Evolutionary conservation across 1,140 invertebrate genomes (phyloP).

Genomic region (Aporrectodea caliginosa): DNA sequence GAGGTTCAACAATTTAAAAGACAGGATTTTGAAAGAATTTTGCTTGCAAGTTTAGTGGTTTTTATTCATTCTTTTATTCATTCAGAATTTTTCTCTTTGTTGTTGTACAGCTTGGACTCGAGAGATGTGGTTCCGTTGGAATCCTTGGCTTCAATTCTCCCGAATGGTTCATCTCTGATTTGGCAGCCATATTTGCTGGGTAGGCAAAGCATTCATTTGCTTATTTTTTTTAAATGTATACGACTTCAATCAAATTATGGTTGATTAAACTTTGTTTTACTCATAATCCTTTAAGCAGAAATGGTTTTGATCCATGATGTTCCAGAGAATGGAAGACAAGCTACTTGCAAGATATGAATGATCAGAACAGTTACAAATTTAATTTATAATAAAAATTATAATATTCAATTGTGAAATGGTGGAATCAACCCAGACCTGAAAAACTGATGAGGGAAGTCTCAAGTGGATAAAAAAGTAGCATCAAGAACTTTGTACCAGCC

Average conservation of each 20-base stretch:
- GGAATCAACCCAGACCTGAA: no score
- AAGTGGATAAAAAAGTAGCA: no score
- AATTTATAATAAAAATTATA: no score
- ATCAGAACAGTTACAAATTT: no score
- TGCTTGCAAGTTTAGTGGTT: neutral
- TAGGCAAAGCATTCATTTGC: slow-evolving; percentile 55
- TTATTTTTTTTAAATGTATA: neutral
- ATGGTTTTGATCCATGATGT: no score
- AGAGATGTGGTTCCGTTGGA: slow-evolving; percentile 74
- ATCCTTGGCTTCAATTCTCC: slow-evolving; percentile 88
- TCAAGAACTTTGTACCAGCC: neutral
- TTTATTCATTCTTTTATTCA: neutral
- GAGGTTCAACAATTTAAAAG: neutral
- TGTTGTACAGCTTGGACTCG: slow-evolving; percentile 67
- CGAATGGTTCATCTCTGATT: slow-evolving; percentile 81
- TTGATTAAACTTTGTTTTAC: no score
- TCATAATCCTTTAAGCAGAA: no score
- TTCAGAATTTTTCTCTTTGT: neutral
- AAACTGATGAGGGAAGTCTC: no score
- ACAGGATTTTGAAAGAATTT: no score
- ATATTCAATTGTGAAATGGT: no score
- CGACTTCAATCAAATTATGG: neutral
- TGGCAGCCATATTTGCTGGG: slow-evolving; percentile 85
- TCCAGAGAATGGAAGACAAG: no score
- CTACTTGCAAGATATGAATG: no score